phyloP scores from a whole-genome alignment of 2,113 vertebrate species.

The Oplegnathus fasciatus region DNA sequence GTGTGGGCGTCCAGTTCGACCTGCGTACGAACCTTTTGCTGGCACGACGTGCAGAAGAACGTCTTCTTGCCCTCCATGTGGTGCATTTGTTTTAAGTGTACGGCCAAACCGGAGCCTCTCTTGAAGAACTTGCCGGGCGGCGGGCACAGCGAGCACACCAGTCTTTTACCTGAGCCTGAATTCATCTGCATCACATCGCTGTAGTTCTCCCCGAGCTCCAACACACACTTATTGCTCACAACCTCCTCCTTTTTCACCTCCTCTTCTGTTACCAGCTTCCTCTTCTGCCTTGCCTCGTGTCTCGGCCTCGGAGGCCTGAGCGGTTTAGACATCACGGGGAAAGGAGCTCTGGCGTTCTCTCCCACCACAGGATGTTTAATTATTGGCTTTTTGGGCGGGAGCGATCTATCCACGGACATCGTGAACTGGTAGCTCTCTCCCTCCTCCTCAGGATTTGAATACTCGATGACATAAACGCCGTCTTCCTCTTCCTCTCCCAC shows the following conservation, averaged over 20 bases:
- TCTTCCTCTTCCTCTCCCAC: constrained; percentile 40
- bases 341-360: not conserved
- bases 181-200: not conserved
- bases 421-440: constrained; percentile 66
- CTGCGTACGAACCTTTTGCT: constrained; percentile 42
- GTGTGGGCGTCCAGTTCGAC: constrained; percentile 52
- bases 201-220: constrained; percentile 37
- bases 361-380: not conserved
- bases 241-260: not conserved
- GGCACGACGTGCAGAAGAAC: constrained; percentile 55
- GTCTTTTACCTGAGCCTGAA: not conserved
- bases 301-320: not conserved
- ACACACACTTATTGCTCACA: constrained; percentile 28
- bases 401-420: constrained; percentile 34
- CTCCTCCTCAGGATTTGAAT: constrained; percentile 65
- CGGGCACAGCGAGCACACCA: constrained; percentile 58
- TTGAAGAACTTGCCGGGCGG: constrained; percentile 48
- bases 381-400: not conserved
- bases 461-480: constrained; percentile 59
- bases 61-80: constrained; percentile 36
- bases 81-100: constrained; percentile 52
- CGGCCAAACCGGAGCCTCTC: constrained; percentile 34
- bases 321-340: not conserved
- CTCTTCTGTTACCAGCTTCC: not conserved
- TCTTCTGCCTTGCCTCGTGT: constrained; percentile 15